These are phyloP conservation scores for Anoplolepis gracilipes DNA, from an alignment of 1,140 invertebrate genomes.

Conservation along the genomic window DNA sequence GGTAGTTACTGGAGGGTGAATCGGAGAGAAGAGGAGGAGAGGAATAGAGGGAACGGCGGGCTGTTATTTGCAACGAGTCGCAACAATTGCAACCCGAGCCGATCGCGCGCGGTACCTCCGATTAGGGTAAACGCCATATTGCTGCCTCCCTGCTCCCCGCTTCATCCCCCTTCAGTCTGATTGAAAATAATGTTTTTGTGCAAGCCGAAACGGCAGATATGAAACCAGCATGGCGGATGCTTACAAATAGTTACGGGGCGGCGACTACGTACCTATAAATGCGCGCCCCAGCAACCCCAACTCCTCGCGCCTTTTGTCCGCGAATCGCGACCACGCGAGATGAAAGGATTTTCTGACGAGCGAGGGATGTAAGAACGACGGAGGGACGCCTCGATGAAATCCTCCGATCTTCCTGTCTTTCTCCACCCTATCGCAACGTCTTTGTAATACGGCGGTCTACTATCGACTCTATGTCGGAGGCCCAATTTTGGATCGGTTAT, in stretches of 20 bases:
- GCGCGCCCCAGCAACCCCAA: conserved; percentile 45
- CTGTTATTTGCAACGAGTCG: conserved; percentile 83
- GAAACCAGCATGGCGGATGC: conserved; percentile 85
- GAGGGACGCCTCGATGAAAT: conserved; percentile 23
- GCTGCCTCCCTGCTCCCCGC: conserved; percentile 38
- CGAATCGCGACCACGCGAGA: conserved; percentile 62
- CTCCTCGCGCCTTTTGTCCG: conserved; percentile 77
- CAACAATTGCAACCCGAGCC: conserved; percentile 79
- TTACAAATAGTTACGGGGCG: conserved; percentile 85
- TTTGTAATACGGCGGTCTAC: background rate
- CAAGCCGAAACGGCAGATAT: conserved; percentile 82
- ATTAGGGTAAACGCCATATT: conserved; percentile 77
- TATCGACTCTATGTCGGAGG: background rate
- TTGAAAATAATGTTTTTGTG: conserved; percentile 82
- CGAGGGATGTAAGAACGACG: conserved; percentile 6
- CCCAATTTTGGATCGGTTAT: conserved; percentile 19
- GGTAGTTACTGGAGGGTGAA: background rate
- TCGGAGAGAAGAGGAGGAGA: background rate
- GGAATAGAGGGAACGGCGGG: conserved; percentile 39
- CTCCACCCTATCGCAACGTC: background rate
- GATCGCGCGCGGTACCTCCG: conserved; percentile 47
- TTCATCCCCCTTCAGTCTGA: conserved; percentile 2
- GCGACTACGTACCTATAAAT: conserved; percentile 73
- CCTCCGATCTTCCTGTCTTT: conserved; percentile 28
- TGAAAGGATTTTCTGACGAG: conserved; percentile 74